phyloP scores from a whole-genome alignment of 92 coral and sea anemone species.

The Umimayanthus kanabou region DNA sequence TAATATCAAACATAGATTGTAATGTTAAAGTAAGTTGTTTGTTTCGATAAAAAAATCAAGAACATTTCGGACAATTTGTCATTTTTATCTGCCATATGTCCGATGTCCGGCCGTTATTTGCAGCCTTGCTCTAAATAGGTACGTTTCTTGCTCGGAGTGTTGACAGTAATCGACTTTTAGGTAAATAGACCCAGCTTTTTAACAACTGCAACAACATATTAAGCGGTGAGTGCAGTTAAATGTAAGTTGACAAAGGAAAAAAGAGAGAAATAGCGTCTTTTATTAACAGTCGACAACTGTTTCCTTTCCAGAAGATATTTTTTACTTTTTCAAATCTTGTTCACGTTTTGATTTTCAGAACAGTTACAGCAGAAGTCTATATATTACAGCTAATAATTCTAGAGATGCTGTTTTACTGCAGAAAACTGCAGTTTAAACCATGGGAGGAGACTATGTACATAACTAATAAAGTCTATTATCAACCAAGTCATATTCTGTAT shows the following conservation, averaged over 20 bases:
- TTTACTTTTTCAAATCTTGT: not conserved
- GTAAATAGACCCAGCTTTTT: not conserved
- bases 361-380: not conserved
- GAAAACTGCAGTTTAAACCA: not conserved
- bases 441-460: constrained; percentile 36
- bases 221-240: not conserved
- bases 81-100: no score
- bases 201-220: not conserved
- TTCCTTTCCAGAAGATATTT: not conserved
- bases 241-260: not conserved
- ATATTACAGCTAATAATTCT: not conserved
- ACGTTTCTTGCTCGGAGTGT: no score
- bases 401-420: not conserved
- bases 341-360: constrained; percentile 24
- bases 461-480: constrained; percentile 22
- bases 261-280: not conserved
- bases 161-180: not conserved
- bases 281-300: not conserved
- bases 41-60: no score
- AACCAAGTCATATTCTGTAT: constrained; percentile 22
- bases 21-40: no score
- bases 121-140: no score
- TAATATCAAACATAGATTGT: no score
- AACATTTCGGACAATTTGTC: no score
- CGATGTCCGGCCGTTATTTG: no score